Percentiles rank a stretch among this genome's conserved stretches.
These are phyloP conservation scores for Tipula unca DNA, from an alignment of 2,888 invertebrate genomes.

Conservation along the genomic window DNA sequence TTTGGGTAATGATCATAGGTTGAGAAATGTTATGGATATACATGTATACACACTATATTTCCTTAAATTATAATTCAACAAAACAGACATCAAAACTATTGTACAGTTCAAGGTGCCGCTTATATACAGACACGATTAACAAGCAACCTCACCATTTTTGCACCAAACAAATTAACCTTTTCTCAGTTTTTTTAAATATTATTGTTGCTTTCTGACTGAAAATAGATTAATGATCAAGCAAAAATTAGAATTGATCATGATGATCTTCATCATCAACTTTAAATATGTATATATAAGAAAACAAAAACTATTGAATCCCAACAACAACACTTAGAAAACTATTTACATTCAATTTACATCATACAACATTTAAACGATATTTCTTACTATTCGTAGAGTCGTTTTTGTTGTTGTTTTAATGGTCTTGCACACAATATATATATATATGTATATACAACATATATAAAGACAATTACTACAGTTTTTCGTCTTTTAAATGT, in stretches of 20 bases:
- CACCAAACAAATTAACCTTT: neutral
- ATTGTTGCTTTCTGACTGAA: neutral
- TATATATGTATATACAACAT: too few relatives aligned
- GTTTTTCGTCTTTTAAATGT: constrained; percentile 14
- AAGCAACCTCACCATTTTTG: constrained; percentile 14
- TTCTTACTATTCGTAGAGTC: neutral
- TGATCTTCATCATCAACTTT: neutral
- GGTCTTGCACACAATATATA: neutral
- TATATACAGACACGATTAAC: neutral
- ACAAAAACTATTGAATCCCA: neutral
- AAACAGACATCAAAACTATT: neutral
- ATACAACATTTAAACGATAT: neutral
- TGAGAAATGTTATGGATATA: neutral
- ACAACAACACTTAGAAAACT: neutral
- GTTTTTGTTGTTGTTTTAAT: neutral
- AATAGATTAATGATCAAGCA: constrained; percentile 14
- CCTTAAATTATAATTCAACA: neutral
- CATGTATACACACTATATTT: too few relatives aligned
- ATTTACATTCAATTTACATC: constrained; percentile 14
- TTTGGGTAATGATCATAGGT: neutral
- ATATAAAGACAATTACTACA: constrained; percentile 1
- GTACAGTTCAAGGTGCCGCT: constrained; percentile 8
- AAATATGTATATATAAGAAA: neutral
- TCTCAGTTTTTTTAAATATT: neutral
- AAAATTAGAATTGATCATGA: neutral